Evolutionary conservation across 1,140 invertebrate species (phyloP).

Genomic region (Lasioglossum baleicum): DNA sequence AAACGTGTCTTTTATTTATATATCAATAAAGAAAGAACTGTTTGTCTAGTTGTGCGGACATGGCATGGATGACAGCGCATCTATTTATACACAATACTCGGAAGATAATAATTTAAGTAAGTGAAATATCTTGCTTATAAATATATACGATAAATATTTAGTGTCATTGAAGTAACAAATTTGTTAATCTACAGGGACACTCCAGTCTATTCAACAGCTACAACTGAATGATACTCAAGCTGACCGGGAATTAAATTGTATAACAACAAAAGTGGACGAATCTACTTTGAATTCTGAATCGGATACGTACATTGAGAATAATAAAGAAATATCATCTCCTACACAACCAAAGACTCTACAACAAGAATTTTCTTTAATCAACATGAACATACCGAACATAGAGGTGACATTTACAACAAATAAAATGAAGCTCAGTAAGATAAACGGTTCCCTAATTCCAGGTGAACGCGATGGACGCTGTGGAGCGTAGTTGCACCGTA

Average conservation of each 20-base stretch:
- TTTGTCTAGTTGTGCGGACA: constrained; percentile 72
- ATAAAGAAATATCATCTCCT: constrained; percentile 75
- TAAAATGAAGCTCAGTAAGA: not conserved
- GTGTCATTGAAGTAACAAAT: constrained; percentile 1
- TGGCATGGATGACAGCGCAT: constrained; percentile 74
- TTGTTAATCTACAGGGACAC: constrained; percentile 63
- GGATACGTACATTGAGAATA: constrained; percentile 63
- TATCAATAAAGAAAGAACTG: constrained; percentile 4
- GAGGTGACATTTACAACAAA: constrained; percentile 80
- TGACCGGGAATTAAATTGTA: constrained; percentile 71
- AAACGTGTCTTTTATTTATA: not conserved
- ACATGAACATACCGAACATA: constrained; percentile 92
- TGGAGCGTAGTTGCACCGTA: constrained; percentile 87
- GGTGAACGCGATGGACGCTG: constrained; percentile 84
- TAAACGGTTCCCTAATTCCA: constrained; percentile 36
- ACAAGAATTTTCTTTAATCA: constrained; percentile 93
- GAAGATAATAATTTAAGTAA: constrained; percentile 75
- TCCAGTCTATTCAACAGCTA: constrained; percentile 75
- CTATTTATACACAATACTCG: constrained; percentile 75
- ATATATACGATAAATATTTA: not conserved
- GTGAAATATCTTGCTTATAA: not conserved
- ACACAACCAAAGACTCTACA: constrained; percentile 84
- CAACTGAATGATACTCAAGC: constrained; percentile 72
- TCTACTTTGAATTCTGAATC: constrained; percentile 63
- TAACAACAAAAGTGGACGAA: constrained; percentile 68